phyloP scores from a whole-genome alignment of 2,888 invertebrate genomes.

The Meloe dianella region DNA sequence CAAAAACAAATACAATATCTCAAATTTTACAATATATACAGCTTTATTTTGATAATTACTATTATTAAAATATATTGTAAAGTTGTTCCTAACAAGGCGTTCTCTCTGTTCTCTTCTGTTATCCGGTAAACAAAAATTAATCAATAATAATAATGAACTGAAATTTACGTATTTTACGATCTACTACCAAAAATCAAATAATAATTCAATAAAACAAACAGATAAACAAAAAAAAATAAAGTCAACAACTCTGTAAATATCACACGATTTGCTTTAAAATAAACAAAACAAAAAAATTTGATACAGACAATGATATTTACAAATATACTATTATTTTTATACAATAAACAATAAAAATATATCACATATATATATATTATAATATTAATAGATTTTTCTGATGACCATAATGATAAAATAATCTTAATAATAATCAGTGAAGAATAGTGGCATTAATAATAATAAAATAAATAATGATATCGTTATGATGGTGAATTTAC shows the following conservation, averaged over 20 bases:
- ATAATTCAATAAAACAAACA: neutral
- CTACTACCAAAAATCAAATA: neutral
- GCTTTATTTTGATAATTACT: neutral
- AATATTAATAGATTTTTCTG: neutral
- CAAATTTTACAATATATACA: slow-evolving; percentile 26
- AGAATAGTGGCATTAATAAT: neutral
- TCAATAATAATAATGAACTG: neutral
- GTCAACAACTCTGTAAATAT: slow-evolving; percentile 7
- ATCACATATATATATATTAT: neutral
- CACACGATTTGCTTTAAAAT: neutral
- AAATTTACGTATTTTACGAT: neutral
- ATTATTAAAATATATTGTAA: slow-evolving; percentile 24
- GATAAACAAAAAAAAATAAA: neutral
- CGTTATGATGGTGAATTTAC: slow-evolving; percentile 21
- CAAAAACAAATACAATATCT: slow-evolving; percentile 25
- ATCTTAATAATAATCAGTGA: neutral
- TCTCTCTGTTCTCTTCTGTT: neutral
- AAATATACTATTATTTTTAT: slow-evolving; percentile 6
- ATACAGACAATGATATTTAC: neutral
- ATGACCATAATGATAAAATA: neutral
- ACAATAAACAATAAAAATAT: slow-evolving; percentile 20
- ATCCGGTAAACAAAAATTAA: neutral
- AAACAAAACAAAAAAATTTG: neutral
- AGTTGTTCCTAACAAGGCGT: neutral
- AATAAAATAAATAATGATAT: neutral